Percentiles rank a stretch among this genome's conserved stretches.
Conservation (phyloP, 2,113 vertebrate genomes). For the Aphyosemion australe region DNA sequence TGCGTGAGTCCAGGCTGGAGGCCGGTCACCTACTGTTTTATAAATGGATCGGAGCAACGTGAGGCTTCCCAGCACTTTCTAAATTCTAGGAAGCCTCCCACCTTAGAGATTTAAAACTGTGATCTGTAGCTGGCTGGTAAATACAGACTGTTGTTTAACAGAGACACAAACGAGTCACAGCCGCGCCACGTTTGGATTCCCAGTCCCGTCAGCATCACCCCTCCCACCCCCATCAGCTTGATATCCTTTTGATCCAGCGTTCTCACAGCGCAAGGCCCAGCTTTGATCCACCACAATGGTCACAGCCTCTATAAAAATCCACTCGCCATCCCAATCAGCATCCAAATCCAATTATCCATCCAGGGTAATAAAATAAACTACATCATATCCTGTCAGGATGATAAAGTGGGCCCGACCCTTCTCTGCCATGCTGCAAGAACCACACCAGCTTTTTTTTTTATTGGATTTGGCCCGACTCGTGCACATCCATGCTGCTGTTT, state of each 20-base stretch:
- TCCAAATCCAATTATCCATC: constrained; percentile 67
- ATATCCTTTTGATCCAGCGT: constrained; percentile 57
- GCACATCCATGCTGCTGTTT: constrained; percentile 55
- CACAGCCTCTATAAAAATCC: constrained; percentile 44
- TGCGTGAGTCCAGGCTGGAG: constrained; percentile 35
- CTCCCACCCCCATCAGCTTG: constrained; percentile 23
- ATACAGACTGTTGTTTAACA: constrained; percentile 47
- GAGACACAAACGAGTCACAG: constrained; percentile 59
- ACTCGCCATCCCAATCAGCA: constrained; percentile 58
- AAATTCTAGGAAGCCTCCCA: constrained; percentile 7
- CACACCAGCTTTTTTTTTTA: constrained; percentile 50
- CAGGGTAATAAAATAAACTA: constrained; percentile 66
- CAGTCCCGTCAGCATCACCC: constrained; percentile 53
- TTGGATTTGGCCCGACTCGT: constrained; percentile 64
- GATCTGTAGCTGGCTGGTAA: constrained; percentile 44
- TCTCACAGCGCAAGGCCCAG: constrained; percentile 30
- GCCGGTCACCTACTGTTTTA: constrained; percentile 40
- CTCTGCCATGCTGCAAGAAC: constrained; percentile 42
- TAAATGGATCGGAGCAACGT: constrained; percentile 22
- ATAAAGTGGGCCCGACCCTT: constrained; percentile 57
- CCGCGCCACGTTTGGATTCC: constrained; percentile 48
- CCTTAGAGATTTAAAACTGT: constrained; percentile 15
- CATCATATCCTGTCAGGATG: constrained; percentile 68
- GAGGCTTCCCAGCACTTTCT: constrained; percentile 18
- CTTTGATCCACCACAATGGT: constrained; percentile 53